phyloP scores from a whole-genome alignment of 2,888 invertebrate genomes.

The Clitarchus hookeri region DNA sequence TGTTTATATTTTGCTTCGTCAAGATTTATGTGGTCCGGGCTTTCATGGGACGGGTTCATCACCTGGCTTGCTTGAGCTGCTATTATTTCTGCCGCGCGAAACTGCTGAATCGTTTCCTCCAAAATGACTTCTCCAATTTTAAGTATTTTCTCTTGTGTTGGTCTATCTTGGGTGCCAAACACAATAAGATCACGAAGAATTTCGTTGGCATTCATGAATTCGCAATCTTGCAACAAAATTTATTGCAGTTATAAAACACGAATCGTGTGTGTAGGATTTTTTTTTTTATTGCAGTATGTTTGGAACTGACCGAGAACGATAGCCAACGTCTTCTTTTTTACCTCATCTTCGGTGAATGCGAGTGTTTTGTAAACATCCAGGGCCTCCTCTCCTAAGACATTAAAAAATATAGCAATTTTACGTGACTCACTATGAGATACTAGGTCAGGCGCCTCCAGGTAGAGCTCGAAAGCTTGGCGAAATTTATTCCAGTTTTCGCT shows the following conservation, averaged over 20 bases:
- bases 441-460: constrained; percentile 53
- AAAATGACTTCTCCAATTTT: background rate
- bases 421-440: constrained; percentile 60
- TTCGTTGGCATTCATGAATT: background rate
- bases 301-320: background rate
- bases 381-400: constrained; percentile 53
- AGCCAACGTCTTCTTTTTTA: background rate
- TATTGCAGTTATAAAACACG: background rate
- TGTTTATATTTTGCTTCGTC: background rate
- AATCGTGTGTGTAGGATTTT: background rate
- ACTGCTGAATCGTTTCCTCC: background rate
- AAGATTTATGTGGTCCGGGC: background rate
- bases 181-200: background rate
- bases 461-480: background rate
- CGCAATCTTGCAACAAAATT: background rate
- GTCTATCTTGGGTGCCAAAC: background rate
- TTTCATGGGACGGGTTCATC: background rate
- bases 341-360: background rate
- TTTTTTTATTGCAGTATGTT: background rate
- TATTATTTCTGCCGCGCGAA: background rate
- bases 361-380: constrained; percentile 45
- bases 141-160: background rate
- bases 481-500: constrained; percentile 26
- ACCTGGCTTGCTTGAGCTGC: background rate
- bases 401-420: constrained; percentile 66